Evolutionary conservation across 53 echinoderm and acorn worm genomes (phyloP).

Genomic region (Arbacia lixula): DNA sequence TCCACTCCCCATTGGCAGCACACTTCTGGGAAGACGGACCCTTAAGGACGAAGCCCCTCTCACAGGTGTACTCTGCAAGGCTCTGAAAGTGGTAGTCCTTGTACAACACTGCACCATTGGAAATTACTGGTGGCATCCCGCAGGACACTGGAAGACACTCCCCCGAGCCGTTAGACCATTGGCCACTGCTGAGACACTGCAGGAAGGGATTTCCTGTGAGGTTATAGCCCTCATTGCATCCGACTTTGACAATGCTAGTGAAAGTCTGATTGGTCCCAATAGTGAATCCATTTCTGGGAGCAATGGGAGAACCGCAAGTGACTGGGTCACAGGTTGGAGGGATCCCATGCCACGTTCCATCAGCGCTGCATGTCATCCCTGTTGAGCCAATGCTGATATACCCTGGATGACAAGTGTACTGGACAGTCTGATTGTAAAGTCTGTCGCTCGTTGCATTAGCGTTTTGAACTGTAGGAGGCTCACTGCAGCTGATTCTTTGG

Average conservation of each 20-base stretch:
- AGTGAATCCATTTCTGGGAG: constrained; percentile 62
- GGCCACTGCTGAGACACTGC: constrained; percentile 62
- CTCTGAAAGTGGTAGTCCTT: constrained; percentile 26
- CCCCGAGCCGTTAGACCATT: constrained; percentile 54
- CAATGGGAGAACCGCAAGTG: constrained; percentile 57
- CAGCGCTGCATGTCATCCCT: constrained; percentile 35
- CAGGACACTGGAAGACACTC: constrained; percentile 42
- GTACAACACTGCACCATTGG: constrained; percentile 41
- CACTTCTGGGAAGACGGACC: constrained; percentile 49
- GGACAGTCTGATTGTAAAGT: constrained; percentile 57
- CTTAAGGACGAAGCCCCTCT: constrained; percentile 66
- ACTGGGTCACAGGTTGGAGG: constrained; percentile 68
- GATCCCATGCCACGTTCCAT: constrained; percentile 60
- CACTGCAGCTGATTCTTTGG: constrained; percentile 61
- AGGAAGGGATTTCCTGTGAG: constrained; percentile 50
- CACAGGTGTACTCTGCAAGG: constrained; percentile 56
- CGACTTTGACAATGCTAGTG: constrained; percentile 43
- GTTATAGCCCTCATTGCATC: constrained; percentile 62
- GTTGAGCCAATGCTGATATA: constrained; percentile 22
- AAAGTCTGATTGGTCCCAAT: constrained; percentile 48
- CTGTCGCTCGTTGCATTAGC: constrained; percentile 21
- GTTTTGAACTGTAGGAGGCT: constrained; percentile 64
- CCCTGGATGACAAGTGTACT: constrained; percentile 75
- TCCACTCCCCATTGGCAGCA: constrained; percentile 60
- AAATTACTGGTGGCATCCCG: constrained; percentile 21